Conservation (phyloP, 2,888 invertebrate species). For the Spilarctia lutea region DNA sequence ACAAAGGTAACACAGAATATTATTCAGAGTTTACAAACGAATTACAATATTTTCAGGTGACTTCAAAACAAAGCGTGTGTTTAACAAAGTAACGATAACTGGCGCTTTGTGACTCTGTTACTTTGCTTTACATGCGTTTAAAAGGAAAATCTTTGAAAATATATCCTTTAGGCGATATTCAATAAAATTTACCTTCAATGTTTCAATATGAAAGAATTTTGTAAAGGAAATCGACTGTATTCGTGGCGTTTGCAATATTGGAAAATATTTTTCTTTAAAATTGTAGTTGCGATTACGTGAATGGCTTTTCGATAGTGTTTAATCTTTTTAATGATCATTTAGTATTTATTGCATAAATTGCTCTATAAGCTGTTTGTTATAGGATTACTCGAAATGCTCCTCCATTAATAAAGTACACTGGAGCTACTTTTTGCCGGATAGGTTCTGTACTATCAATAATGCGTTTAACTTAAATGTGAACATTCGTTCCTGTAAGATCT, state of each 20-base stretch:
- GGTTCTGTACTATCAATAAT: neutral
- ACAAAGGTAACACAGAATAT: neutral
- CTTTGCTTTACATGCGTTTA: constrained; percentile 38
- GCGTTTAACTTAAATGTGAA: too few species aligned
- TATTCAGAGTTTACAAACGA: neutral
- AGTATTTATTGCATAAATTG: neutral
- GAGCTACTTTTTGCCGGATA: neutral
- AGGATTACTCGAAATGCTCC: too few species aligned
- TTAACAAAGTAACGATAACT: constrained; percentile 26
- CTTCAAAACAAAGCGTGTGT: constrained; percentile 15
- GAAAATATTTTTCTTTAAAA: constrained; percentile 26
- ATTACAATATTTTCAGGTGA: constrained; percentile 19
- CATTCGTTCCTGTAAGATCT: too few species aligned
- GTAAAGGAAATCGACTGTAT: constrained; percentile 27
- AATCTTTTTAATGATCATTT: constrained; percentile 11
- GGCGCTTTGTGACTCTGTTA: constrained; percentile 25
- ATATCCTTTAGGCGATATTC: constrained; percentile 35
- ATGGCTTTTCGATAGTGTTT: constrained; percentile 22
- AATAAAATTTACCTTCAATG: constrained; percentile 37
- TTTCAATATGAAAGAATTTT: constrained; percentile 37
- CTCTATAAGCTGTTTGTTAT: neutral
- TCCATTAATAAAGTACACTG: too few species aligned
- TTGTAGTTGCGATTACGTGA: constrained; percentile 21
- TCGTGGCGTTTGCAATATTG: constrained; percentile 17
- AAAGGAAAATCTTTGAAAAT: constrained; percentile 40